Evolutionary conservation across 2,113 vertebrate species (phyloP).

Genomic region (Sphaerodactylus townsendi): DNA sequence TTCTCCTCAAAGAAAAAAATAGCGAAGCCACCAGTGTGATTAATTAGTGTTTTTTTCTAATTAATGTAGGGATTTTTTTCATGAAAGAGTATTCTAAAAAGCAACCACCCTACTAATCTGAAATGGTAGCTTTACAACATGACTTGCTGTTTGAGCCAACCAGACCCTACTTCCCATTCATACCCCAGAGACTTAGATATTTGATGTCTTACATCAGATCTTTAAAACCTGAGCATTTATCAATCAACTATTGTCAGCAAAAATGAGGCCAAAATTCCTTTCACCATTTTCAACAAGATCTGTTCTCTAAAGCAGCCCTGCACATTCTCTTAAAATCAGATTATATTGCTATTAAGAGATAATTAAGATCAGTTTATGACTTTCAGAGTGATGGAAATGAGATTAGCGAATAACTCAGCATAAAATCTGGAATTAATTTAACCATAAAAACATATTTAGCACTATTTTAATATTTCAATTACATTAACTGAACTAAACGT

Average conservation of each 20-base stretch:
- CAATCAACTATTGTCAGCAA: constrained; percentile 26
- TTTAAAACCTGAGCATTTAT: constrained; percentile 37
- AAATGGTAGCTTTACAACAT: background rate
- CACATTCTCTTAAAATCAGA: constrained; percentile 39
- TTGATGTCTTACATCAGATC: constrained; percentile 26
- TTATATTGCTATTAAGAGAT: constrained; percentile 48
- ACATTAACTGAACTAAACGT: constrained; percentile 28
- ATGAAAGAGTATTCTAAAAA: background rate
- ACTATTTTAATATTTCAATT: constrained; percentile 42
- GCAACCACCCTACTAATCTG: background rate
- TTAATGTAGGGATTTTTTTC: background rate
- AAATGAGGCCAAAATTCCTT: constrained; percentile 32
- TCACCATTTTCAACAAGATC: background rate
- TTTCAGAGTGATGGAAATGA: constrained; percentile 51
- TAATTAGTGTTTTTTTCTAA: too few relatives aligned
- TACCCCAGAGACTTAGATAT: constrained; percentile 32
- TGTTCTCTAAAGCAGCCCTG: constrained; percentile 2
- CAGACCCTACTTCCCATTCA: constrained; percentile 18
- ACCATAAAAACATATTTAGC: constrained; percentile 34
- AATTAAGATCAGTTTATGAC: constrained; percentile 41
- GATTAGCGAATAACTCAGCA: constrained; percentile 46
- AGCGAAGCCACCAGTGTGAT: too few relatives aligned
- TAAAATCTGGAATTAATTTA: constrained; percentile 47
- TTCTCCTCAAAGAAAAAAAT: too few relatives aligned
- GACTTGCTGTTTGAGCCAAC: background rate